Conservation (phyloP, 2,113 vertebrate species). For the Thamnophis sirtalis region DNA sequence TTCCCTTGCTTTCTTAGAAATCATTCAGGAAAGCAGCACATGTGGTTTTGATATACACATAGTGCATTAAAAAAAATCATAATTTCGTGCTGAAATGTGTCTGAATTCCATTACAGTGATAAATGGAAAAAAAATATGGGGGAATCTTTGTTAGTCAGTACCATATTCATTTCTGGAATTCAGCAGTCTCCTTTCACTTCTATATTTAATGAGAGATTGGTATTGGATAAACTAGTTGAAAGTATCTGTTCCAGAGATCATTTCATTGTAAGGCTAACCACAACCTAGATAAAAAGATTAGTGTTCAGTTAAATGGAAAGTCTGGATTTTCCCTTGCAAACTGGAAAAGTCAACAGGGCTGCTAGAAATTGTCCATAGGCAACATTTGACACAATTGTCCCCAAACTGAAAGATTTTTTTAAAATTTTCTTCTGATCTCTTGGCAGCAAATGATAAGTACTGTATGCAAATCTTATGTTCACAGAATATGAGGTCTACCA, state of each 20-base stretch:
- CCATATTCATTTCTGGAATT: not conserved
- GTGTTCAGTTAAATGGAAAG: not conserved
- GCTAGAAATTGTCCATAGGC: not conserved
- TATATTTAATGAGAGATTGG: not conserved
- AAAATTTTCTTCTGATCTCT: not conserved
- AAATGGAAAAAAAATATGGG: not conserved
- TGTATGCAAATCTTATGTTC: not conserved
- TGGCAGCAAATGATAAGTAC: not conserved
- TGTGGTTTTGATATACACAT: not conserved
- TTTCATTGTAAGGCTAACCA: not conserved
- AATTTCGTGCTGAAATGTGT: not conserved
- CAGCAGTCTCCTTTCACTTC: not conserved
- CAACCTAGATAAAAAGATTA: not conserved
- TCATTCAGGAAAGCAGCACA: not conserved
- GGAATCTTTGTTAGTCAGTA: not conserved
- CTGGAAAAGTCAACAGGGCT: not conserved
- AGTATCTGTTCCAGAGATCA: not conserved
- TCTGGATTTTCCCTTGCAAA: not conserved
- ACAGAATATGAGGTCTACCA: not conserved
- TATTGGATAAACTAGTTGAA: not conserved
- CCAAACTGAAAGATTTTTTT: not conserved
- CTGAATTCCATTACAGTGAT: not conserved
- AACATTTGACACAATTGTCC: not conserved
- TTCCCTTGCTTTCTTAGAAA: not conserved
- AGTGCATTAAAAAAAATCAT: not conserved